phyloP scores from a whole-genome alignment of 2,113 vertebrate genomes.

The Tetrax tetrax region DNA sequence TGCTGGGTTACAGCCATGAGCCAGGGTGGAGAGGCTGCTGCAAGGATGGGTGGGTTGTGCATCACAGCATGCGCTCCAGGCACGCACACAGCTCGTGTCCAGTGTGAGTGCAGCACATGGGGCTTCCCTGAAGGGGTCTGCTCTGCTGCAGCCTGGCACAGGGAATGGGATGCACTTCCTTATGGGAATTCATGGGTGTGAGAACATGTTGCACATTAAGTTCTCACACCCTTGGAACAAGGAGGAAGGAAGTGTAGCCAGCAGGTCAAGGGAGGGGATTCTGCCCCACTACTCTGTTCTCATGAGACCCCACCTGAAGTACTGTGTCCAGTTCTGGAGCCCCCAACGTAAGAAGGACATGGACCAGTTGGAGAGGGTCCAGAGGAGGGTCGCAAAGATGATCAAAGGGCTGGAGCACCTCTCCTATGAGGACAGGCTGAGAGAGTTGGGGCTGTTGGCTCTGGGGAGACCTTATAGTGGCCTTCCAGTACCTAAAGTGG shows the following conservation, averaged over 20 bases:
- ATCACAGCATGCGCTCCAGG: neutral
- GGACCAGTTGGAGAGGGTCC: too few relatives aligned
- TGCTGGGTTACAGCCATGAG: neutral
- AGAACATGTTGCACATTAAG: rapidly evolving
- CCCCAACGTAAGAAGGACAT: too few relatives aligned
- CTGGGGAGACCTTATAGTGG: too few relatives aligned
- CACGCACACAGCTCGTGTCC: rapidly evolving
- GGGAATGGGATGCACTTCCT: neutral
- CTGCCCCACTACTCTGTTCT: too few relatives aligned
- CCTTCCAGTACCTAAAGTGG: too few relatives aligned
- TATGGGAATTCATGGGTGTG: neutral
- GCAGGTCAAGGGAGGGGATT: too few relatives aligned
- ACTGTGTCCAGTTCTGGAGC: too few relatives aligned
- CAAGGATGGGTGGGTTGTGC: neutral
- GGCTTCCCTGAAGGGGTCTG: neutral
- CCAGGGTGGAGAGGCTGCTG: neutral
- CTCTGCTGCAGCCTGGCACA: neutral
- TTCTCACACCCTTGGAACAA: neutral
- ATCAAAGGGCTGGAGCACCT: too few relatives aligned
- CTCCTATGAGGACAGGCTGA: too few relatives aligned
- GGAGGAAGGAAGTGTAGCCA: rapidly evolving
- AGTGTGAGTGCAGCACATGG: neutral
- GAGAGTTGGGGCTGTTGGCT: too few relatives aligned
- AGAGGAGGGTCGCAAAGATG: too few relatives aligned
- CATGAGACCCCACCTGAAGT: too few relatives aligned